Evolutionary conservation across 2,888 invertebrate species (phyloP).

Genomic region (Fragum fragum): DNA sequence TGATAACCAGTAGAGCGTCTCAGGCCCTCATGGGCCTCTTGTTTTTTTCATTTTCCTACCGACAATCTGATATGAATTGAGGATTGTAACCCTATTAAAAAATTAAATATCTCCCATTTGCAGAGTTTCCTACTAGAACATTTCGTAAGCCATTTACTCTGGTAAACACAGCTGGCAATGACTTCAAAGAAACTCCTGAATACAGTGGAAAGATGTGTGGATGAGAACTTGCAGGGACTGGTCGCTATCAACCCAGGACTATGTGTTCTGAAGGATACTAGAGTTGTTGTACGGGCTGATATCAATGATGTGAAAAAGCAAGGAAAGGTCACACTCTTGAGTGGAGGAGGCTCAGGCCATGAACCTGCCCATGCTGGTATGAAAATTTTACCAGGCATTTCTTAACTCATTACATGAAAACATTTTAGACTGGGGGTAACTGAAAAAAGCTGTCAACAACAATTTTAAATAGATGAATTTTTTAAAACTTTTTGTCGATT

Average conservation of each 20-base stretch:
- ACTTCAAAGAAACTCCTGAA: constrained; percentile 80
- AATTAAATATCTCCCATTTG: neutral
- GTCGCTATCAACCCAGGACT: constrained; percentile 88
- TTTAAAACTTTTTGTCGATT: too few species aligned
- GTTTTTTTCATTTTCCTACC: too few species aligned
- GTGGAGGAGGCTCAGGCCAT: constrained; percentile 95
- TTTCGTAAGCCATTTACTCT: too few species aligned
- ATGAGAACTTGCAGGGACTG: constrained; percentile 88
- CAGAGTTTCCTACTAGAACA: neutral
- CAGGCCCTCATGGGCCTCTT: neutral
- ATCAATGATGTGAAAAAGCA: constrained; percentile 88
- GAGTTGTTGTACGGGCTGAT: constrained; percentile 88
- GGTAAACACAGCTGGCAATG: constrained; percentile 19
- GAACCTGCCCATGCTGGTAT: constrained; percentile 90
- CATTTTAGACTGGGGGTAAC: too few species aligned
- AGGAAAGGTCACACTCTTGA: constrained; percentile 88
- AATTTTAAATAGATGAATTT: too few species aligned
- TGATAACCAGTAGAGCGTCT: too few species aligned
- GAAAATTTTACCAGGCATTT: neutral
- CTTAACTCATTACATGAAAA: too few species aligned
- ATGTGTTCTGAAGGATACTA: constrained; percentile 88
- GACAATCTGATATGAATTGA: too few species aligned
- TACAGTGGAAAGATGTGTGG: constrained; percentile 78
- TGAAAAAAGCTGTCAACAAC: too few species aligned
- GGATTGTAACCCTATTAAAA: too few species aligned